Evolutionary conservation across 2,113 vertebrate genomes (phyloP), one percentile per base, ranked within the genome.

Genomic region (Perca fluviatilis): DNA sequence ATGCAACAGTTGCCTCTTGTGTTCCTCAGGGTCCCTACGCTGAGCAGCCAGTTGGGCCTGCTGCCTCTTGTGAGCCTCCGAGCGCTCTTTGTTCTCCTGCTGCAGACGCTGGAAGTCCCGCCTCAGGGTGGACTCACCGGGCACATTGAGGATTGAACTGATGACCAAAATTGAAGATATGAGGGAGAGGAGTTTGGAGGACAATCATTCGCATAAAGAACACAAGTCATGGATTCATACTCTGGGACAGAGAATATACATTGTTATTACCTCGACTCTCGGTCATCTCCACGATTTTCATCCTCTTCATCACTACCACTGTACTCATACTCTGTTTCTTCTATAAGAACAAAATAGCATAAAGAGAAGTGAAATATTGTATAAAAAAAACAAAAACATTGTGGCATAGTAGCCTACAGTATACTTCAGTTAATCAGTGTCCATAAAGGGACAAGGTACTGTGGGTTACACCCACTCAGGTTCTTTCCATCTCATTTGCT

Each of bases 281-380:
- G 89, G 82, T 98, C 97, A 69, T 98, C 97, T 5, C 96, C 95
- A 4, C 96, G 96, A 79, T 97, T 97, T 85, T 98, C 97, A 1
- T 98, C 97, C 49, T 98, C 97, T 74, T 98, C 97, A 83, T 98
- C 97, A 6, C 97, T 98, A 62, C 97, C 97, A 0, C 97, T 98
- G 91, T 98, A 98, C 68, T 98, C 97, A 0, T 98, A 98, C 64
- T 98, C 97, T 0, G 97, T 98, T 93, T 98, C 97, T 83, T 98
- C 97, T 98, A 87, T 25, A 49, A 65, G 50, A 21, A 43, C 40
- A 67, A 58, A 83, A 21, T 9, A 16, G 56, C 51, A 83, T 6
- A 13, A 49, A 82, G 6, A 80, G 5, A 71, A 56, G 23, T 70
- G 16, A 80, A 53, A 71, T 2, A 36, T 16, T 6, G 33, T 1